Conservation (phyloP, 1,140 invertebrate species). For the Aphelenchoides fujianensis region DNA sequence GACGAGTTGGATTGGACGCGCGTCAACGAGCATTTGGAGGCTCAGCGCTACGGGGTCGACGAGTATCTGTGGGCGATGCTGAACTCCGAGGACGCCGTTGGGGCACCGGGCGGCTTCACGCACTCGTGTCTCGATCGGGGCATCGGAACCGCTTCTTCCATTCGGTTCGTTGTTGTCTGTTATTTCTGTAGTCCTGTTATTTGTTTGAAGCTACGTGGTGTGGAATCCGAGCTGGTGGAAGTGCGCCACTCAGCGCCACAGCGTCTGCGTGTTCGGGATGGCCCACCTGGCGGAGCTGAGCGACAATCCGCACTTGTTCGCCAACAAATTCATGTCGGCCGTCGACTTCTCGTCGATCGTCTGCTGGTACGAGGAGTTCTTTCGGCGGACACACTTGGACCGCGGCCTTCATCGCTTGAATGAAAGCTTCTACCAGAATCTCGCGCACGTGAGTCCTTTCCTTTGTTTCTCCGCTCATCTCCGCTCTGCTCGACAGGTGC, state of each 20-base stretch:
- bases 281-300: not conserved
- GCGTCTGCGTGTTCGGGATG: not conserved
- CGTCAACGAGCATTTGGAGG: not conserved
- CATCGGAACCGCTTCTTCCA: slow-evolving; percentile 16
- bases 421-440: slow-evolving; percentile 29
- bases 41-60: not conserved
- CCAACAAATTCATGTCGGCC: not conserved
- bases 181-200: not conserved
- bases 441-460: too few species aligned
- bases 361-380: too few species aligned
- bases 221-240: slow-evolving; percentile 20
- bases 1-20: not conserved
- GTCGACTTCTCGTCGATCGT: slow-evolving; percentile 12
- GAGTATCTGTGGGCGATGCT: not conserved
- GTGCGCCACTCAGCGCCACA: not conserved
- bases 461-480: not conserved
- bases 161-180: slow-evolving; percentile 13
- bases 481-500: not conserved
- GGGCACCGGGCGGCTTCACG: slow-evolving; percentile 6
- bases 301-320: not conserved
- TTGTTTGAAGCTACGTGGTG: slow-evolving; percentile 9
- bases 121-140: slow-evolving; percentile 2
- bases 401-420: slow-evolving; percentile 32
- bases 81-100: too few species aligned
- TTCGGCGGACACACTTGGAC: too few species aligned